These are phyloP conservation scores for Zophobas atratus DNA, from an alignment of 1,140 invertebrate species.

Conservation along the genomic window DNA sequence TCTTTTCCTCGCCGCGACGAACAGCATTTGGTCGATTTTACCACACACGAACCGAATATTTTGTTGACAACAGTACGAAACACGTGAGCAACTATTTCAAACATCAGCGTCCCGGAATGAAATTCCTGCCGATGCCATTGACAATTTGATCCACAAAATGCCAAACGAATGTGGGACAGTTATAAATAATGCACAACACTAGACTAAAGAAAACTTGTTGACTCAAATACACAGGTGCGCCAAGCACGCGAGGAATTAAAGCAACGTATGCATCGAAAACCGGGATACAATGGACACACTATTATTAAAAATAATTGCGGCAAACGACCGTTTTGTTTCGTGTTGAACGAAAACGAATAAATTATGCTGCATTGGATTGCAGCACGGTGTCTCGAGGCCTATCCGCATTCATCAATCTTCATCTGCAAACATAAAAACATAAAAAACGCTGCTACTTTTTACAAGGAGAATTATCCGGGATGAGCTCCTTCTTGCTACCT, in stretches of 20 bases:
- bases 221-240: constrained; percentile 14
- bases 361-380: constrained; percentile 4
- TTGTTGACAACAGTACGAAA: constrained; percentile 16
- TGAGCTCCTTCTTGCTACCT: constrained; percentile 20
- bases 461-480: constrained; percentile 14
- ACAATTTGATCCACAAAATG: constrained; percentile 35
- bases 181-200: constrained; percentile 21
- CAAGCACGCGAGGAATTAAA: constrained; percentile 19
- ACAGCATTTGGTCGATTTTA: neutral
- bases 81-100: constrained; percentile 31
- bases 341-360: constrained; percentile 10
- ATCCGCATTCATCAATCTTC: neutral
- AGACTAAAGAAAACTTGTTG: constrained; percentile 31
- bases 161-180: constrained; percentile 36
- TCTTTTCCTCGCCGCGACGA: neutral
- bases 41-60: neutral
- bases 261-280: constrained; percentile 19
- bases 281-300: neutral
- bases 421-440: neutral
- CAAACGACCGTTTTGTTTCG: neutral
- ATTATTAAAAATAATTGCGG: constrained; percentile 22
- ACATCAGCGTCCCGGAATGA: constrained; percentile 30
- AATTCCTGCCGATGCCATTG: constrained; percentile 17
- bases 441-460: constrained; percentile 11
- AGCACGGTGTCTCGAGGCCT: too few species aligned